Conservation (phyloP, 2,113 vertebrate species). For the Alectura lathami region DNA sequence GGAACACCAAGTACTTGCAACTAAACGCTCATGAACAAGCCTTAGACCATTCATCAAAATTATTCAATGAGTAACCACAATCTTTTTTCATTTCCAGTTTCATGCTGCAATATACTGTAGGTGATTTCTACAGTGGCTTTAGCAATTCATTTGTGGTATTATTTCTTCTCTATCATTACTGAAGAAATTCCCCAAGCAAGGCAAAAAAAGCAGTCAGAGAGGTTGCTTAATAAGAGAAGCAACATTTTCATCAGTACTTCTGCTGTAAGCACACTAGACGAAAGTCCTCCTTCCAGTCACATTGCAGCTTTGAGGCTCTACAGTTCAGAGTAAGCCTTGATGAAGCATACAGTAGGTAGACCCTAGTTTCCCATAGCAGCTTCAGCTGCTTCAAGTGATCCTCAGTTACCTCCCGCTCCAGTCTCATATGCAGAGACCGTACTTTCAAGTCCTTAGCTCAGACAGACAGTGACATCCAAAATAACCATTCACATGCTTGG, state of each 20-base stretch:
- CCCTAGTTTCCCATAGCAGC: not conserved
- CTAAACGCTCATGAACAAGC: slow-evolving; percentile 9
- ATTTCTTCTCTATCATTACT: not conserved
- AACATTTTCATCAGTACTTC: not conserved
- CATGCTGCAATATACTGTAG: not conserved
- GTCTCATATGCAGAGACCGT: not conserved
- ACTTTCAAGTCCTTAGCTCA: not conserved
- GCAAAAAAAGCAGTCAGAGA: not conserved
- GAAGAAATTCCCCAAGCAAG: not conserved
- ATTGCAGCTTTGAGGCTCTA: not conserved
- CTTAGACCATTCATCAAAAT: slow-evolving; percentile 53
- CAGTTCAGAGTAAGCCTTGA: not conserved
- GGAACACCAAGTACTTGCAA: slow-evolving; percentile 14
- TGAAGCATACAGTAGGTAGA: not conserved
- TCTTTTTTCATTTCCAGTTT: slow-evolving; percentile 18
- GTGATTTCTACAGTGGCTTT: slow-evolving; percentile 14
- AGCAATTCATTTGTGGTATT: slow-evolving; percentile 39
- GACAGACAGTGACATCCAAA: not conserved
- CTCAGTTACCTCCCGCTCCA: accelerated
- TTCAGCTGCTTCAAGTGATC: not conserved
- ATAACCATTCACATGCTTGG: not conserved
- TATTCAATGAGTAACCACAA: slow-evolving; percentile 47
- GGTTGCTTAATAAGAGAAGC: not conserved
- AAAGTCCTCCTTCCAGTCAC: not conserved
- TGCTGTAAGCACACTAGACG: not conserved